A percentile compares a stretch with the other conserved stretches of the same genome.
These are phyloP conservation scores for Taurulus bubalis DNA, from an alignment of 2,113 vertebrate genomes.

Conservation along the genomic window DNA sequence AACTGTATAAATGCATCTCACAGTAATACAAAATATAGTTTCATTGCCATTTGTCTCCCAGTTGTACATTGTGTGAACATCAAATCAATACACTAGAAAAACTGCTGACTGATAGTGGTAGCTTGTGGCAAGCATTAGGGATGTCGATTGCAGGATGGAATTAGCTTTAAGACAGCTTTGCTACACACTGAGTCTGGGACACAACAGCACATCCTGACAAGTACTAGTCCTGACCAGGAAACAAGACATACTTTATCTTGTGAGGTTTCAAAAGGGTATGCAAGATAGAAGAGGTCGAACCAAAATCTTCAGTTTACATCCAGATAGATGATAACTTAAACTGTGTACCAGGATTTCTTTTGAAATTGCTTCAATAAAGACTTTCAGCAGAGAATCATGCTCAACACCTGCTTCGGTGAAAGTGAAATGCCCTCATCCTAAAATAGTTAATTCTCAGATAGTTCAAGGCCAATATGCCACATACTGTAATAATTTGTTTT, in stretches of 20 bases:
- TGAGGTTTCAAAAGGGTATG: not conserved
- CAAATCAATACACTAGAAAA: constrained; percentile 11
- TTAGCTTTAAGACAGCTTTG: not conserved
- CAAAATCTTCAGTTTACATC: not conserved
- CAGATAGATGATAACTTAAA: not conserved
- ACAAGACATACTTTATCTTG: not conserved
- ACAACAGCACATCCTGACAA: constrained; percentile 13
- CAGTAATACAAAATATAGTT: not conserved
- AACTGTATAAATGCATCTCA: not conserved
- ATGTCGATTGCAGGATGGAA: not conserved
- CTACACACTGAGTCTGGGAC: not conserved
- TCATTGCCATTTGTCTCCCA: not conserved
- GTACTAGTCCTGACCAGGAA: constrained; percentile 2
- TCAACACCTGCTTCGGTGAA: constrained; percentile 1
- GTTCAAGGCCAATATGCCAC: not conserved
- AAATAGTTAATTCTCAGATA: not conserved
- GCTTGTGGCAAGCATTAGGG: not conserved
- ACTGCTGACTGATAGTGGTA: not conserved
- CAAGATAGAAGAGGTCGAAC: not conserved
- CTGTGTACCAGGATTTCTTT: not conserved
- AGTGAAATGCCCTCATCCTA: not conserved
- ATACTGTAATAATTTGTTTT: not conserved
- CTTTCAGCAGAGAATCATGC: not conserved
- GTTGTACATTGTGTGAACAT: not conserved
- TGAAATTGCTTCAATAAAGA: constrained; percentile 29